Base-by-base conservation (phyloP, 2,113 vertebrate genomes). In the Callithrix jacchus region DNA sequence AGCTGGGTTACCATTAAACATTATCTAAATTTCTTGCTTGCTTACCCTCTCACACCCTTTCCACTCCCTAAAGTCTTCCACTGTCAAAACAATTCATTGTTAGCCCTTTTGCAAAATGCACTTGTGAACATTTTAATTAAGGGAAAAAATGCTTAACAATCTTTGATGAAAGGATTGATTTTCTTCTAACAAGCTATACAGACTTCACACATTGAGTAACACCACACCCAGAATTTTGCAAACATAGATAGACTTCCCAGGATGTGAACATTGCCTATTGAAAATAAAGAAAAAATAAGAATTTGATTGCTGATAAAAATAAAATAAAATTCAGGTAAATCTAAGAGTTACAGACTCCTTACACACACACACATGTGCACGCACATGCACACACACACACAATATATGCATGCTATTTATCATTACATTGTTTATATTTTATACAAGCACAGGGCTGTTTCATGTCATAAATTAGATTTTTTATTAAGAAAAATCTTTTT, bases 141-240 rank as follows among this genome's bases (percentile, higher is more conserved):
- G 5, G 8, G 49, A 80, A 95, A 49, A 18, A 27, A 61, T 66
- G 77, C 61, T 81, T 68, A 8, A 11, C 37, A 93, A 68, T 76
- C 71, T 40, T 95, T 97, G 84, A 93, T 92, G 76, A 87, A n/a
- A 89, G 77, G 49, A 97, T 77, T 98, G 85, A 97, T 96, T 98
- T 95, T 86, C 42, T 54, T 80, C 32, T 54, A 49, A 35, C 58
- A 70, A 40, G 17, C 25, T 96, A 73, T 87, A 91, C 27, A 92
- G 66, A 56, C 30, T 96, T 95, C 97, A 86, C 64, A 47, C 32
- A 82, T 70, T 94, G 37, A 95, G 25, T 80, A 8, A 0, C 5
- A 92, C 25, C 42, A 56, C 14, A 89, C 73, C 20, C 14, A 91
- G 5, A 54, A 71, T 79, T 84, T 87, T 6, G 0, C 32, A 6